A percentile compares a stretch with the other conserved stretches of the same genome.
These are phyloP conservation scores for Glareola pratincola DNA, from an alignment of 2,113 vertebrate genomes.

Conservation along the genomic window DNA sequence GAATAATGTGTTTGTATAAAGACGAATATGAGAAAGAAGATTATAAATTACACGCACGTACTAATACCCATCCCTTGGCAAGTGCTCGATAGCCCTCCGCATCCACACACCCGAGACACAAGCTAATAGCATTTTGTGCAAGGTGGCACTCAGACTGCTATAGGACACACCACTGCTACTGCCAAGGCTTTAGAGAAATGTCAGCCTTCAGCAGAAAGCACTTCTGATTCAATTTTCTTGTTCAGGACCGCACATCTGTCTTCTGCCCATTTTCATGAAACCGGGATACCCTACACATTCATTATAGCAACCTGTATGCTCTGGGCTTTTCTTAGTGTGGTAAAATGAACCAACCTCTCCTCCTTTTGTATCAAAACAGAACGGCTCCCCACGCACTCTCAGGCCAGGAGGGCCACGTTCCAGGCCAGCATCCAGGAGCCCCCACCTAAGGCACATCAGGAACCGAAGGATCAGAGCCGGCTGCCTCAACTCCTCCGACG, in stretches of 20 bases:
- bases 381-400: rapidly evolving
- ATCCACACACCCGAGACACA: not conserved
- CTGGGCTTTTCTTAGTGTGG: not conserved
- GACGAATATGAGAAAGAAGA: not conserved
- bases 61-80: not conserved
- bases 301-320: rapidly evolving
- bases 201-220: not conserved
- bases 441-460: rapidly evolving
- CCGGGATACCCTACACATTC: not conserved
- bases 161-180: not conserved
- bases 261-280: not conserved
- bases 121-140: not conserved
- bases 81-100: not conserved
- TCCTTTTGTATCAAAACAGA: rapidly evolving
- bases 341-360: not conserved
- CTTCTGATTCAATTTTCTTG: not conserved
- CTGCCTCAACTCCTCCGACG: not conserved
- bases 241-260: not conserved
- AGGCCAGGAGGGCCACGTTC: not conserved
- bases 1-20: not conserved
- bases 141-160: not conserved
- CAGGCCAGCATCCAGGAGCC: not conserved
- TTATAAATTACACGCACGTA: not conserved
- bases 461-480: not conserved
- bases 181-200: not conserved